Evolutionary conservation across 2,888 invertebrate species (phyloP).

Genomic region (Drosophila recens): DNA sequence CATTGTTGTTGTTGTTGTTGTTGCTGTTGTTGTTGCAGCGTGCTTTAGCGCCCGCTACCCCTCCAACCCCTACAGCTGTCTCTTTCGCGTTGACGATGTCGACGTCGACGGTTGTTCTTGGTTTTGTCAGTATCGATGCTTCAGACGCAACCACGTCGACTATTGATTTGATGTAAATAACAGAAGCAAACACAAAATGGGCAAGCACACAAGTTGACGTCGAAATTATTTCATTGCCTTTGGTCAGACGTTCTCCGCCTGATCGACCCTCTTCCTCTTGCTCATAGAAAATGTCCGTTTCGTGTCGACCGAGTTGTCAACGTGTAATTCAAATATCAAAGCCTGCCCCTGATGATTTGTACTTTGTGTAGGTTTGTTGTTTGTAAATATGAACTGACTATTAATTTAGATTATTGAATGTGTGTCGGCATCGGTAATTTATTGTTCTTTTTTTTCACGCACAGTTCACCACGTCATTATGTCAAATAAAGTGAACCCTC

Average conservation of each 20-base stretch:
- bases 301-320: constrained; percentile 31
- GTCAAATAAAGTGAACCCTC: constrained; percentile 52
- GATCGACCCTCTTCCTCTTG: constrained; percentile 48
- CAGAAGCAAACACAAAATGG: constrained; percentile 50
- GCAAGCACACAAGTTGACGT: constrained; percentile 32
- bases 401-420: constrained; percentile 41
- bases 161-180: constrained; percentile 45
- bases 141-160: constrained; percentile 24
- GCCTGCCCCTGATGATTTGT: constrained; percentile 23
- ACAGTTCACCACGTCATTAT: constrained; percentile 78
- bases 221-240: constrained; percentile 71
- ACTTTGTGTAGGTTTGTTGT: constrained; percentile 16
- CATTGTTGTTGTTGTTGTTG: constrained; percentile 64
- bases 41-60: constrained; percentile 28
- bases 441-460: constrained; percentile 74
- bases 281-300: constrained; percentile 42
- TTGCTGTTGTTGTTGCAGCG: constrained; percentile 16
- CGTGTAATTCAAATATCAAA: constrained; percentile 26
- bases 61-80: constrained; percentile 4
- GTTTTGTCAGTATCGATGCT: constrained; percentile 4
- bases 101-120: constrained; percentile 16
- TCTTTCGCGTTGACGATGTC: not conserved
- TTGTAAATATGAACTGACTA: constrained; percentile 44
- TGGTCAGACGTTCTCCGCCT: constrained; percentile 44
- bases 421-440: constrained; percentile 70